Evolutionary conservation across 2,888 invertebrate species (phyloP).

Genomic region (Thalpophila matura): DNA sequence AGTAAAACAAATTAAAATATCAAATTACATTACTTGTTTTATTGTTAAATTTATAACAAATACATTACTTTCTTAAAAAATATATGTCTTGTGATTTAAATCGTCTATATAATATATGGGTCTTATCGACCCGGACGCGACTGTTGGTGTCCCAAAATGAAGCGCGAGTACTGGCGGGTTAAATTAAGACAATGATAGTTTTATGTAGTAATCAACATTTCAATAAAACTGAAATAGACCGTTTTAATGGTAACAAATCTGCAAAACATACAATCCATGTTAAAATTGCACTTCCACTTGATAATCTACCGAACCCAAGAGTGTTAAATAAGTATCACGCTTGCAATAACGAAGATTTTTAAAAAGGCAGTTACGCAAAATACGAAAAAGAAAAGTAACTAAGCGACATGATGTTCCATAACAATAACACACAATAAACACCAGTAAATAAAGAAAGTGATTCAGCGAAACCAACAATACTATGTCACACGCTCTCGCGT

Average conservation of each 20-base stretch:
- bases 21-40: too few relatives aligned
- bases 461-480: constrained; percentile 47
- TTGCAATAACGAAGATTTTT: not conserved
- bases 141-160: too few relatives aligned
- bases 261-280: not conserved
- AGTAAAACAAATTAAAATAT: too few relatives aligned
- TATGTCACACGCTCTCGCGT: constrained; percentile 63
- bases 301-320: not conserved
- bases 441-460: constrained; percentile 54
- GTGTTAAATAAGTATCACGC: not conserved
- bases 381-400: constrained; percentile 35
- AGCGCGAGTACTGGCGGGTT: too few relatives aligned
- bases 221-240: not conserved
- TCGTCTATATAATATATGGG: too few relatives aligned
- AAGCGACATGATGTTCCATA: constrained; percentile 21
- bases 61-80: too few relatives aligned
- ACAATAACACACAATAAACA: constrained; percentile 29
- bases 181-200: not conserved
- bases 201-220: not conserved
- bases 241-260: not conserved
- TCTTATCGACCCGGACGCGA: too few relatives aligned
- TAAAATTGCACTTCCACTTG: not conserved
- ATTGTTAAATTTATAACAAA: too few relatives aligned
- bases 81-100: too few relatives aligned
- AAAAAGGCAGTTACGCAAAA: constrained; percentile 23